Evolutionary conservation across 2,113 vertebrate species (phyloP).

Genomic region (Lathamus discolor): DNA sequence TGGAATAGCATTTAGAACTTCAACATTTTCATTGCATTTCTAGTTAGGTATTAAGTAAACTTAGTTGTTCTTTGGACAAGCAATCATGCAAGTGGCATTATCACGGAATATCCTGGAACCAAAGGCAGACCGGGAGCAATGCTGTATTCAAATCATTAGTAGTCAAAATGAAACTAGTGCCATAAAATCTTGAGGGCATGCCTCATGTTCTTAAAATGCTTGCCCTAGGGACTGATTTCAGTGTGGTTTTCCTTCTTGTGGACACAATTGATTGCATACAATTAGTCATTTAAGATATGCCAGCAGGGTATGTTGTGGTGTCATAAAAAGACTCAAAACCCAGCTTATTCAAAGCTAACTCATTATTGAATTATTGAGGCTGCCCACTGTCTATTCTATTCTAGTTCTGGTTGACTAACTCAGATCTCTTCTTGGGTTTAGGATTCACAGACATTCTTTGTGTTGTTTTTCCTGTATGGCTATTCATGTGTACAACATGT

Average conservation of each 20-base stretch:
- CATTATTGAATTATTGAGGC: not conserved
- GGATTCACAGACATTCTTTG: not conserved
- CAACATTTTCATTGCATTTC: not conserved
- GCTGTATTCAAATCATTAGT: not conserved
- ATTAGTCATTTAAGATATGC: not conserved
- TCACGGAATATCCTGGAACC: not conserved
- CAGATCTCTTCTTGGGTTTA: not conserved
- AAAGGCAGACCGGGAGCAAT: not conserved
- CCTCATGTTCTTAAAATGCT: slow-evolving; percentile 10
- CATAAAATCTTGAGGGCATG: not conserved
- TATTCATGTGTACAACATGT: not conserved
- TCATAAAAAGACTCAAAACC: not conserved
- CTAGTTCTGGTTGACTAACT: not conserved
- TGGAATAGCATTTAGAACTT: not conserved
- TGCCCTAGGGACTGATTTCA: not conserved
- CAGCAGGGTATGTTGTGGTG: not conserved
- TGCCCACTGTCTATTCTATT: not conserved
- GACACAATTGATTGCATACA: not conserved
- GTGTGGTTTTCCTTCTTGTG: not conserved
- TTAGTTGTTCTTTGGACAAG: not conserved
- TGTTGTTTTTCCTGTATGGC: not conserved
- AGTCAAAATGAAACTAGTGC: not conserved
- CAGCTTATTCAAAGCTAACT: not conserved
- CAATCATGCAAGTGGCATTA: not conserved
- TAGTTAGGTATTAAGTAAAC: not conserved